Evolutionary conservation across 2,888 invertebrate species (phyloP).

Genomic region (Cephus pulcher): DNA sequence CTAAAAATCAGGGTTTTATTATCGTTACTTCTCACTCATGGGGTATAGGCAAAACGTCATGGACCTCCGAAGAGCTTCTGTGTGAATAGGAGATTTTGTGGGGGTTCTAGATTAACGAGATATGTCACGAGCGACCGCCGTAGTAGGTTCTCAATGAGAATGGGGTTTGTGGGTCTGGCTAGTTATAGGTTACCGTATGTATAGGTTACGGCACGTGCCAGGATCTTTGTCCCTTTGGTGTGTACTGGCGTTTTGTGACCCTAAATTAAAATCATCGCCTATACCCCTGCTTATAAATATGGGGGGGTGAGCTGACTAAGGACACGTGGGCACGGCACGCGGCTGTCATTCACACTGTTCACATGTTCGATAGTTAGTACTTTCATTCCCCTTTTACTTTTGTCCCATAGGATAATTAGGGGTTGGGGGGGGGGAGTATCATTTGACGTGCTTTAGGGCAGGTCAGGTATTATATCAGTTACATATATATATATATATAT

Average conservation of each 20-base stretch:
- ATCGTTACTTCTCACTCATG: neutral
- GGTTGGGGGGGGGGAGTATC: neutral
- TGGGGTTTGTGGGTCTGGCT: neutral
- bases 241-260: slow-evolving; percentile 15
- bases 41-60: neutral
- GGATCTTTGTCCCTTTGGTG: slow-evolving; percentile 8
- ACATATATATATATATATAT: too few relatives aligned
- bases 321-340: neutral
- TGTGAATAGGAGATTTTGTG: neutral
- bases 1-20: neutral
- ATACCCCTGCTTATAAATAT: slow-evolving; percentile 10
- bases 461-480: neutral
- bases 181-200: neutral
- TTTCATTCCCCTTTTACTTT: neutral
- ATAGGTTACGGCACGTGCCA: slow-evolving; percentile 13
- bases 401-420: neutral
- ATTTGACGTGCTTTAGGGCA: neutral
- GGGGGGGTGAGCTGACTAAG: neutral
- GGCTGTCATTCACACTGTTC: neutral
- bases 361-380: slow-evolving; percentile 1
- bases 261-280: slow-evolving; percentile 21
- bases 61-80: neutral
- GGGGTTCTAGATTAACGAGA: neutral
- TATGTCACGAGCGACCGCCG: neutral
- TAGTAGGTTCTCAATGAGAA: neutral